Conservation (phyloP, 2,113 vertebrate species). For the Glaucidium brasilianum region DNA sequence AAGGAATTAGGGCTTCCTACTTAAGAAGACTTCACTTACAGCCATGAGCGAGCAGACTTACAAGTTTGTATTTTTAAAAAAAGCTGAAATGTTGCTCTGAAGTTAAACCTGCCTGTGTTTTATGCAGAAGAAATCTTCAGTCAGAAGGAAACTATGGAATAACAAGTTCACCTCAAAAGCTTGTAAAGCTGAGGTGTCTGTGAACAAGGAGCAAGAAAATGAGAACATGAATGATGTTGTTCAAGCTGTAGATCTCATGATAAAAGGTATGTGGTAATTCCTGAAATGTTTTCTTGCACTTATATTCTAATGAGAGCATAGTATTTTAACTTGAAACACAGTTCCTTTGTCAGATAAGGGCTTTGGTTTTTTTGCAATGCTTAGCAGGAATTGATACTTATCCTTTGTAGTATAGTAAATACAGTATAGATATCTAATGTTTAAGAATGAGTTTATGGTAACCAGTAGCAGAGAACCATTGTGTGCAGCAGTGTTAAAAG, state of each 20-base stretch:
- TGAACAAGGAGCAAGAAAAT: constrained; percentile 77
- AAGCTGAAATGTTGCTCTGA: neutral
- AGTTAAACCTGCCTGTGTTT: neutral
- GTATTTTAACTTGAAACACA: neutral
- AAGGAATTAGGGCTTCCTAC: neutral
- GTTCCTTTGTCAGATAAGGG: neutral
- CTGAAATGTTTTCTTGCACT: neutral
- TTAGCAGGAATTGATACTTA: neutral
- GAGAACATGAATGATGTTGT: constrained; percentile 56
- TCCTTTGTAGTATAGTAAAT: neutral
- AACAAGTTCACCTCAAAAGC: constrained; percentile 78
- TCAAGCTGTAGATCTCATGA: constrained; percentile 85
- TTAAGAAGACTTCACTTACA: neutral
- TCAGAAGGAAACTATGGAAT: constrained; percentile 82
- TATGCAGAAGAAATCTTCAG: constrained; percentile 69
- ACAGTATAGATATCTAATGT: neutral
- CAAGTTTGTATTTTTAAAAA: neutral
- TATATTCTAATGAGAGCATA: neutral
- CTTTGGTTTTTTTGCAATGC: neutral
- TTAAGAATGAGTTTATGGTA: neutral
- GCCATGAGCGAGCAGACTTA: neutral
- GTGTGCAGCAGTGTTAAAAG: neutral
- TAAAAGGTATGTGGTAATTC: constrained; percentile 76
- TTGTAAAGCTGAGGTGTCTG: constrained; percentile 71
- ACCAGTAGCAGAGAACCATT: neutral